Percentiles rank a stretch among this genome's conserved stretches.
These are phyloP conservation scores for Chunga burmeisteri DNA, from an alignment of 2,113 vertebrate genomes.

Conservation along the genomic window DNA sequence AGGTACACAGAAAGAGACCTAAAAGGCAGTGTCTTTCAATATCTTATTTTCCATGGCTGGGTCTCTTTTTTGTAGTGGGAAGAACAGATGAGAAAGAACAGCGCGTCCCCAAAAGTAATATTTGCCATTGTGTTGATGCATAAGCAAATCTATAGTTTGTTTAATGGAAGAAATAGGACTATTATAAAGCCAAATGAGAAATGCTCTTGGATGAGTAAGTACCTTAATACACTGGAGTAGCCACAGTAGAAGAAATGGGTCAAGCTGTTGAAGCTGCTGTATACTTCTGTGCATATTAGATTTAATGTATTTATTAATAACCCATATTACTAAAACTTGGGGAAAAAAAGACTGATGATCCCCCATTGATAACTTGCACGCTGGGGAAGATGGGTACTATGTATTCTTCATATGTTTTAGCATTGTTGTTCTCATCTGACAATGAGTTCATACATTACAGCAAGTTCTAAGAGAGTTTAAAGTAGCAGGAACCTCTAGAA, in stretches of 20 bases:
- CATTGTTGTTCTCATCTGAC: not conserved
- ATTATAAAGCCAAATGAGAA: not conserved
- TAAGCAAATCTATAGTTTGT: not conserved
- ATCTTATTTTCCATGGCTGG: not conserved
- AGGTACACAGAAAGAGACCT: not conserved
- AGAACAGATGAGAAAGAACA: not conserved
- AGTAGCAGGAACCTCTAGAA: not conserved
- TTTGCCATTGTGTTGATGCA: not conserved
- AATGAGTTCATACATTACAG: not conserved
- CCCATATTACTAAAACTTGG: not conserved
- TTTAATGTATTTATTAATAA: not conserved
- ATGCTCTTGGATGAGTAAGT: not conserved
- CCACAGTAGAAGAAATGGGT: not conserved
- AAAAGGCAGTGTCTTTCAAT: not conserved
- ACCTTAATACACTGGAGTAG: not conserved
- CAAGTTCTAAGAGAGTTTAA: not conserved
- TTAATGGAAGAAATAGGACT: not conserved
- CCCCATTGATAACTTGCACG: not conserved
- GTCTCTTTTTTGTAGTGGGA: not conserved
- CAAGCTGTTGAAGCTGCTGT: not conserved
- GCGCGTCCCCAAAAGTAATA: not conserved
- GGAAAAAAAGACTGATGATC: not conserved
- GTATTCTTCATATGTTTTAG: not conserved
- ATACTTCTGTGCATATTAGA: not conserved
- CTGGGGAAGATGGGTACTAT: not conserved